Conservation (phyloP, 2,113 vertebrate species). For the Dasyprocta punctata region DNA sequence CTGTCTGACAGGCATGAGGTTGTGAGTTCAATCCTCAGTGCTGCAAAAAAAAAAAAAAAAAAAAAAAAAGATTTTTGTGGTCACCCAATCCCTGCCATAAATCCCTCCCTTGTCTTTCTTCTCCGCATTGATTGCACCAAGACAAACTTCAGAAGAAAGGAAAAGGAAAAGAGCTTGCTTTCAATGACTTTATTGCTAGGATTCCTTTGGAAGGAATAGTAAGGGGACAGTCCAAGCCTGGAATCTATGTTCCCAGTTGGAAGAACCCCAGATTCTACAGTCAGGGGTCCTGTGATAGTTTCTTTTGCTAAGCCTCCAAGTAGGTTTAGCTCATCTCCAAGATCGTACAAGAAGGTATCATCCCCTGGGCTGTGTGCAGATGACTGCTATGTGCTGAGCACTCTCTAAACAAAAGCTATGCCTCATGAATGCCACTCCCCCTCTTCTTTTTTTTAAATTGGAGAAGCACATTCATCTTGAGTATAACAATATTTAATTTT, state of each 20-base stretch:
- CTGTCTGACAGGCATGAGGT: too few species aligned
- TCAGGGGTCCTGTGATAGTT: fast-evolving
- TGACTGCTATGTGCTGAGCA: neutral
- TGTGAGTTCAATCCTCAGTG: too few species aligned
- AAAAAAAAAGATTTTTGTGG: too few species aligned
- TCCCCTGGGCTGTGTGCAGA: neutral
- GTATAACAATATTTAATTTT: neutral
- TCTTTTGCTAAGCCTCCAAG: neutral
- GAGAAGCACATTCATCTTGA: neutral
- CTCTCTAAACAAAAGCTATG: neutral
- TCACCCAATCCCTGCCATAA: neutral
- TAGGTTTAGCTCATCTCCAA: fast-evolving
- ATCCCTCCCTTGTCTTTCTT: neutral
- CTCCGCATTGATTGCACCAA: neutral
- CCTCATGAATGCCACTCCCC: neutral
- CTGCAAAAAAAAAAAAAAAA: too few species aligned
- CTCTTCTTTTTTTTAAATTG: neutral
- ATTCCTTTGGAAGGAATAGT: neutral
- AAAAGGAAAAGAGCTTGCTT: neutral
- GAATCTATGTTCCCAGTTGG: neutral
- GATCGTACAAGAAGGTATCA: too few species aligned
- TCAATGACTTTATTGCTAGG: neutral
- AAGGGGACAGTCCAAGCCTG: neutral
- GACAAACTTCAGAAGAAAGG: neutral
- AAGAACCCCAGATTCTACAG: neutral